A percentile compares a stretch with the other conserved stretches of the same genome.
Evolutionary conservation across 2,113 vertebrate species (phyloP).

Genomic region (Lasiurus cinereus): DNA sequence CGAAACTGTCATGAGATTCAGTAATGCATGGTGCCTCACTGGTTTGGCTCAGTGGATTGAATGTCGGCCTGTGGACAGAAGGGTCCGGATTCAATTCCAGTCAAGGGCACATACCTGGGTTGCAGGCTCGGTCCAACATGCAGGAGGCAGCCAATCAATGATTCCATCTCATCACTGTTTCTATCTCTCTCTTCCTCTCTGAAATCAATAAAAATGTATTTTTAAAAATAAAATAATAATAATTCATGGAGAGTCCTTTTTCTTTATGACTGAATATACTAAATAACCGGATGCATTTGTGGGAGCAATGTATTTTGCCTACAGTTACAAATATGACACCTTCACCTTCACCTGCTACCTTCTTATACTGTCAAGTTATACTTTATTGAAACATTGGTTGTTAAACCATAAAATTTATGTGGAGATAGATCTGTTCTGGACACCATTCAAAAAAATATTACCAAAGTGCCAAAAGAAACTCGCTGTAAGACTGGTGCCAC

Average conservation of each 20-base stretch:
- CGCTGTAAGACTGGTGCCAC: neutral
- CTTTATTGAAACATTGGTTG: neutral
- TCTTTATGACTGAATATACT: neutral
- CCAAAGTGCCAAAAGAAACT: neutral
- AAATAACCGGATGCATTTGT: neutral
- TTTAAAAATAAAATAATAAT: no score
- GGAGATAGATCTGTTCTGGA: neutral
- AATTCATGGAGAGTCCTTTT: neutral
- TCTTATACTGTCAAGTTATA: neutral
- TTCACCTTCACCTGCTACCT: neutral
- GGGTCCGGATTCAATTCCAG: no score
- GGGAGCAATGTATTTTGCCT: neutral
- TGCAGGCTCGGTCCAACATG: no score
- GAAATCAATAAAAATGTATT: no score
- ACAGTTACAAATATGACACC: neutral
- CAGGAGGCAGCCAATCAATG: no score
- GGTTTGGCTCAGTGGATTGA: no score
- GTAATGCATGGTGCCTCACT: neutral
- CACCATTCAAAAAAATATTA: neutral
- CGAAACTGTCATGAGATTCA: neutral
- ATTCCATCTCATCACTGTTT: no score
- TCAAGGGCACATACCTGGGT: no score
- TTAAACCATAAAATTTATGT: constrained; percentile 1
- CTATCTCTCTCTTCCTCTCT: no score
- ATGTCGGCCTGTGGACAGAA: no score